These are phyloP conservation scores for Drosophila arizonae DNA, from an alignment of 1,140 invertebrate species.

Conservation along the genomic window DNA sequence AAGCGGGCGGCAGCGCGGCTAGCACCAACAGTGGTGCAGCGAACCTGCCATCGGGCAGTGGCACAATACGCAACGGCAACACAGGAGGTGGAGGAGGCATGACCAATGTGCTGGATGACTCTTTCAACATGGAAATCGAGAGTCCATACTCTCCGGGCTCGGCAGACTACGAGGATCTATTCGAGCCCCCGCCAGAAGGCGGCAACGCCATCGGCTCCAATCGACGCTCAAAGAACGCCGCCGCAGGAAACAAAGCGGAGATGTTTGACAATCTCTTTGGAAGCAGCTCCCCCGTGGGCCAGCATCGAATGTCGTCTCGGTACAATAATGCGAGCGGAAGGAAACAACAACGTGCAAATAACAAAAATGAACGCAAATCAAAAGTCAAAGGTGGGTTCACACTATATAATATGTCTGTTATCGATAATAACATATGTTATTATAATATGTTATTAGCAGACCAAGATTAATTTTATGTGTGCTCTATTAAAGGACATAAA, in stretches of 20 bases:
- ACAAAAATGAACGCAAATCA: slow-evolving; percentile 63
- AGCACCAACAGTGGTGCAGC: slow-evolving; percentile 72
- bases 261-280: slow-evolving; percentile 82
- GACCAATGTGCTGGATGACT: slow-evolving; percentile 84
- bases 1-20: slow-evolving; percentile 72
- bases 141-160: slow-evolving; percentile 94
- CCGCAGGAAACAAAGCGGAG: slow-evolving; percentile 51
- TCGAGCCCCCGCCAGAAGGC: slow-evolving; percentile 89
- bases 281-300: slow-evolving; percentile 67
- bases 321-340: slow-evolving; percentile 43
- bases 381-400: slow-evolving; percentile 72
- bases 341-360: slow-evolving; percentile 60
- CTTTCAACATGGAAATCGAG: slow-evolving; percentile 85
- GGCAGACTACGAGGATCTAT: slow-evolving; percentile 92
- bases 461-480: no score
- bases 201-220: slow-evolving; percentile 30
- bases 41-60: slow-evolving; percentile 53
- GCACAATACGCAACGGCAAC: slow-evolving; percentile 63
- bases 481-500: no score
- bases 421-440: no score
- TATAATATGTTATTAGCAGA: no score
- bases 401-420: no score
- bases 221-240: slow-evolving; percentile 40
- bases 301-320: slow-evolving; percentile 51
- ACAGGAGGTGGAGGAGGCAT: slow-evolving; percentile 85